Percentiles rank a stretch among this genome's conserved stretches.
Conservation (phyloP, 2,797 vertebrate genomes). For the Ispidina lecontei region DNA sequence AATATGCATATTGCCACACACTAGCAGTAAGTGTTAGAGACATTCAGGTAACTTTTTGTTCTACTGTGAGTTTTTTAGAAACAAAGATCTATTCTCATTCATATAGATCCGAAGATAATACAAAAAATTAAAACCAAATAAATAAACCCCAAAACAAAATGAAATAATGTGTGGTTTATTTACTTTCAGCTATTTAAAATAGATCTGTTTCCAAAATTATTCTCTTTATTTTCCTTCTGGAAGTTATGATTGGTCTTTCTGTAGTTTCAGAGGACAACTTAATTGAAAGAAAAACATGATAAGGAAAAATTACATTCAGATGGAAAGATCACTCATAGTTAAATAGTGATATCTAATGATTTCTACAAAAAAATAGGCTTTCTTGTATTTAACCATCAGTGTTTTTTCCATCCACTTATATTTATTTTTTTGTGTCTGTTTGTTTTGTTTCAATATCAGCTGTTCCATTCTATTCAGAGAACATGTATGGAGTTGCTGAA, state of each 20-base stretch:
- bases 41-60: neutral
- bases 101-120: neutral
- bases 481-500: slow-evolving; percentile 98
- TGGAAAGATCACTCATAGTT: neutral
- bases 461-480: slow-evolving; percentile 97
- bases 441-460: slow-evolving; percentile 77
- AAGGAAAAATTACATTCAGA: neutral
- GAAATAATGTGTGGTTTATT: neutral
- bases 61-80: neutral
- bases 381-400: neutral
- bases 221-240: neutral
- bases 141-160: too few species aligned
- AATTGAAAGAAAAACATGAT: neutral
- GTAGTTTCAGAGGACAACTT: neutral
- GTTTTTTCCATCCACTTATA: neutral
- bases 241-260: neutral
- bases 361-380: neutral
- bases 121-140: neutral
- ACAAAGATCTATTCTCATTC: neutral
- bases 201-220: neutral
- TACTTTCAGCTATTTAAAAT: neutral
- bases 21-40: neutral
- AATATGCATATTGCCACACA: accelerated
- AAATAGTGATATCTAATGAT: neutral
- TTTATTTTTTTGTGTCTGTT: neutral